Evolutionary conservation across 2,888 invertebrate species (phyloP).

Genomic region (Chalcis sispes): DNA sequence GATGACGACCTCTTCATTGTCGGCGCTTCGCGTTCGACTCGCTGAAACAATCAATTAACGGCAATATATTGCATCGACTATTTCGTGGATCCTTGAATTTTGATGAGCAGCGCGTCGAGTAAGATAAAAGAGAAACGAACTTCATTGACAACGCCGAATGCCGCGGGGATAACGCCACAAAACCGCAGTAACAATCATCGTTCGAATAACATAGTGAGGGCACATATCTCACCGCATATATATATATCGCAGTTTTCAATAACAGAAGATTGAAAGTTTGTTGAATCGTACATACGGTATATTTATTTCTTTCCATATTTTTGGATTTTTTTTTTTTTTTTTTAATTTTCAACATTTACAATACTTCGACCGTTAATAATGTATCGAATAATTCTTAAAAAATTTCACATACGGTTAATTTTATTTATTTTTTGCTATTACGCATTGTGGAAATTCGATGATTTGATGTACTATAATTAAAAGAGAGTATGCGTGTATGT

Average conservation of each 20-base stretch:
- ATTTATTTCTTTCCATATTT: too few relatives aligned
- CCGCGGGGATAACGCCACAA: conserved; percentile 10
- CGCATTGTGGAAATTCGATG: neutral
- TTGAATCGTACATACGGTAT: neutral
- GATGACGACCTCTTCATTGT: conserved; percentile 71
- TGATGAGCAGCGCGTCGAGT: neutral
- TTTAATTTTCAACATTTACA: too few relatives aligned
- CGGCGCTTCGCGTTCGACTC: conserved; percentile 22
- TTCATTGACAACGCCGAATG: neutral
- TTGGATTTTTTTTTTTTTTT: too few relatives aligned
- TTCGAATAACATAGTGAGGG: conserved; percentile 3
- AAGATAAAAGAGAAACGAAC: conserved; percentile 26
- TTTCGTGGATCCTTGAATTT: conserved; percentile 22
- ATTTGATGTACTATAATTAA: neutral
- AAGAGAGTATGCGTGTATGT: too few relatives aligned
- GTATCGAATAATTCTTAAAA: too few relatives aligned
- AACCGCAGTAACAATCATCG: conserved; percentile 29
- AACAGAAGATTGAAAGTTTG: conserved; percentile 1
- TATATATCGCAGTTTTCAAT: conserved; percentile 17
- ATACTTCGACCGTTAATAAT: too few relatives aligned
- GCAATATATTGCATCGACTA: conserved; percentile 12
- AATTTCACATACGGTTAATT: too few relatives aligned
- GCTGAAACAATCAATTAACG: conserved; percentile 44
- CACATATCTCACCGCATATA: neutral
- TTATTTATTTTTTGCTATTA: neutral